Conservation (phyloP, 2,113 vertebrate species). For the human region GRCh38 chr3:176166501-176167000, state of each 20-base stretch:
- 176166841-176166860: not conserved
- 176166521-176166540: not conserved
- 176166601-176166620: not conserved
- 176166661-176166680: not conserved
- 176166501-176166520: not conserved
- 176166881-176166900: not conserved
- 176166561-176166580: not conserved
- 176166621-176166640: not conserved
- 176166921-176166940: not conserved
- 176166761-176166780: too few species aligned
- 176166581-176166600: not conserved
- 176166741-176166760: not conserved
- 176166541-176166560: not conserved
- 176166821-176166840: not conserved
- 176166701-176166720: not conserved
- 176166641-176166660: not conserved
- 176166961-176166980: not conserved
- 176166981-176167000: not conserved
- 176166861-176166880: not conserved
- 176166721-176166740: not conserved
- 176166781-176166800: not conserved
- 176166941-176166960: not conserved
- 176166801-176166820: not conserved
- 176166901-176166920: not conserved
- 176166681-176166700: not conserved